Conservation (phyloP, 2,113 vertebrate species). For the Esox niger region DNA sequence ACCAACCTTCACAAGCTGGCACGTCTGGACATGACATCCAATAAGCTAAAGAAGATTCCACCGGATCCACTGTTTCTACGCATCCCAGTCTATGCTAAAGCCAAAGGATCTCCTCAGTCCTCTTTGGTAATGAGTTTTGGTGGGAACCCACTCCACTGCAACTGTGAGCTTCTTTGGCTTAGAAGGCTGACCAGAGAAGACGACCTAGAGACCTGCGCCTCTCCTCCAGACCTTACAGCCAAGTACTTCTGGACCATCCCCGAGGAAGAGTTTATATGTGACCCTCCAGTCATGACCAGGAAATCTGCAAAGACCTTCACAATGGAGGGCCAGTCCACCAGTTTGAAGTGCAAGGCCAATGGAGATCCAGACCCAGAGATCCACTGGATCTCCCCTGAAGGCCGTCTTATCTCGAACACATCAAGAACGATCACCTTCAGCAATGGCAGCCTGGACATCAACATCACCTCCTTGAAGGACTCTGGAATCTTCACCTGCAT, state of each 20-base stretch:
- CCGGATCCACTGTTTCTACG: conserved; percentile 79
- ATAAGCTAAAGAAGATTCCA: conserved; percentile 82
- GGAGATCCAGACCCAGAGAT: conserved; percentile 91
- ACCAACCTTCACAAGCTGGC: conserved; percentile 93
- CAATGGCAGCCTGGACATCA: conserved; percentile 89
- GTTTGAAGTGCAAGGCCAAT: conserved; percentile 90
- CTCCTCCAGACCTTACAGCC: conserved; percentile 81
- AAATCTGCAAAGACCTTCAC: conserved; percentile 70
- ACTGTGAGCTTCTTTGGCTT: conserved; percentile 93
- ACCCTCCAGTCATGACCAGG: conserved; percentile 90
- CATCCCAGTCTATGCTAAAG: conserved; percentile 76
- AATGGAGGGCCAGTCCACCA: conserved; percentile 76
- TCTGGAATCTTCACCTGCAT: conserved; percentile 89
- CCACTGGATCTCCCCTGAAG: conserved; percentile 90
- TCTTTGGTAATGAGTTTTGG: conserved; percentile 8
- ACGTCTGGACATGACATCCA: conserved; percentile 90
- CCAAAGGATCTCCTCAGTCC: conserved; percentile 24
- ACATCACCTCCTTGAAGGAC: conserved; percentile 70
- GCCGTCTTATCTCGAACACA: conserved; percentile 85
- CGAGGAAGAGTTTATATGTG: conserved; percentile 93
- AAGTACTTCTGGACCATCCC: conserved; percentile 96
- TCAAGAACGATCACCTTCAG: conserved; percentile 80
- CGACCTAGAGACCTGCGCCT: conserved; percentile 91
- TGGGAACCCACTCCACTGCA: conserved; percentile 42
- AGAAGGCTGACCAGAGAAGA: conserved; percentile 88